Conservation (phyloP, 2,888 invertebrate species). For the Hemistola chrysoprasaria region DNA sequence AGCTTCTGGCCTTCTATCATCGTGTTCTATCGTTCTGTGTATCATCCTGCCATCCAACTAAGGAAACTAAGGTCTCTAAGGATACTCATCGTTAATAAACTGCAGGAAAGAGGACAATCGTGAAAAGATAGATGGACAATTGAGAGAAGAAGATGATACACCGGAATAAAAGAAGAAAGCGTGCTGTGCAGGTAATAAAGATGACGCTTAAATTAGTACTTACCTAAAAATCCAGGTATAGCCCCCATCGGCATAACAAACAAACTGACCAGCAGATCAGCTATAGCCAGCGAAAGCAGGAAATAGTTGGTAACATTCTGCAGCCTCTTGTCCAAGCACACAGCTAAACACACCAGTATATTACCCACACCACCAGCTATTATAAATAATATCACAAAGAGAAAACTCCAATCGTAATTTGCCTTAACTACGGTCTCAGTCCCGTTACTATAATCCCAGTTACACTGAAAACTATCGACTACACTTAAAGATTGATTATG, state of each 20-base stretch:
- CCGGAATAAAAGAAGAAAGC: no score
- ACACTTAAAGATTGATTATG: constrained; percentile 39
- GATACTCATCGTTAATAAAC: no score
- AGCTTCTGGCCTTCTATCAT: no score
- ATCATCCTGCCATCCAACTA: no score
- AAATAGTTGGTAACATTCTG: constrained; percentile 99
- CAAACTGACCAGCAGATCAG: constrained; percentile 95
- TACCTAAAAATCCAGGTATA: constrained; percentile 95
- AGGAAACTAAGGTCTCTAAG: no score
- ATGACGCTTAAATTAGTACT: no score
- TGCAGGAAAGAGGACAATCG: no score
- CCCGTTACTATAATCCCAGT: constrained; percentile 54
- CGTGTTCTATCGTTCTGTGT: no score
- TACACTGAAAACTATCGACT: constrained; percentile 63
- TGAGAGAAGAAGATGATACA: no score
- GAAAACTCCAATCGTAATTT: constrained; percentile 90
- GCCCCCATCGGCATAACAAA: constrained; percentile 98
- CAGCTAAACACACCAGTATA: constrained; percentile 95
- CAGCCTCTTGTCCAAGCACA: constrained; percentile 92
- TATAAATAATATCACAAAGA: constrained; percentile 93
- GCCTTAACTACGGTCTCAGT: constrained; percentile 44
- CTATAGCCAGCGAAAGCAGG: constrained; percentile 94
- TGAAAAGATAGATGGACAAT: no score
- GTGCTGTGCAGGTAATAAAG: no score
- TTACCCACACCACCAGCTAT: constrained; percentile 95